A percentile compares a stretch with the other conserved stretches of the same genome.
Conservation (phyloP, 1,140 invertebrate genomes). For the Mizuhopecten yessoensis region DNA sequence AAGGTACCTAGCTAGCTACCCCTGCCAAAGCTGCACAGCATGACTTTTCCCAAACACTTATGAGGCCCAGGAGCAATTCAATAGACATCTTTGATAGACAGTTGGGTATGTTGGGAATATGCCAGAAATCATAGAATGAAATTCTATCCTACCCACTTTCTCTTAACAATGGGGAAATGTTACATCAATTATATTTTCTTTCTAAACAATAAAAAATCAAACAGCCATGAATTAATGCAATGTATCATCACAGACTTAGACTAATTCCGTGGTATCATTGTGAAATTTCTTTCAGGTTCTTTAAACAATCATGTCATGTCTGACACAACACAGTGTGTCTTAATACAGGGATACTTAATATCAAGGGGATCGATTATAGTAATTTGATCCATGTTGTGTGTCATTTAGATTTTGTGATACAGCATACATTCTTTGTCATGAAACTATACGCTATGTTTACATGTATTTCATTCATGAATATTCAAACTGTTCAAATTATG, state of each 20-base stretch:
- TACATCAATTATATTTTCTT: not conserved
- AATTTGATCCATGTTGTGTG: no score
- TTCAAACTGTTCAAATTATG: not conserved
- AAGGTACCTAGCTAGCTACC: not conserved
- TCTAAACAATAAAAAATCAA: not conserved
- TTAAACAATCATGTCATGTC: not conserved
- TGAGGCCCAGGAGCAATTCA: not conserved
- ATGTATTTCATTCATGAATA: not conserved
- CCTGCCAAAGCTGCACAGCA: not conserved
- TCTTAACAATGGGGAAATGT: not conserved
- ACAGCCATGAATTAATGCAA: constrained; percentile 15
- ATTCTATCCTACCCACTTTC: not conserved
- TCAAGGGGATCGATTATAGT: no score
- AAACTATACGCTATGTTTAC: not conserved
- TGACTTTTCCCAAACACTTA: not conserved
- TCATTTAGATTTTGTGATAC: no score
- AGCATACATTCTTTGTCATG: not conserved
- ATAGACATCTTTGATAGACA: not conserved
- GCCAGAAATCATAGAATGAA: not conserved
- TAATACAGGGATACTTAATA: no score
- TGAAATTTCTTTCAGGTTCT: no score
- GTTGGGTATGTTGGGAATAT: not conserved
- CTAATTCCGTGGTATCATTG: no score
- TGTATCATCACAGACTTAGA: no score
- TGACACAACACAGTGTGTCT: not conserved